Base-by-base conservation (phyloP, 2,888 invertebrate genomes). In the Tenthredo livida region DNA sequence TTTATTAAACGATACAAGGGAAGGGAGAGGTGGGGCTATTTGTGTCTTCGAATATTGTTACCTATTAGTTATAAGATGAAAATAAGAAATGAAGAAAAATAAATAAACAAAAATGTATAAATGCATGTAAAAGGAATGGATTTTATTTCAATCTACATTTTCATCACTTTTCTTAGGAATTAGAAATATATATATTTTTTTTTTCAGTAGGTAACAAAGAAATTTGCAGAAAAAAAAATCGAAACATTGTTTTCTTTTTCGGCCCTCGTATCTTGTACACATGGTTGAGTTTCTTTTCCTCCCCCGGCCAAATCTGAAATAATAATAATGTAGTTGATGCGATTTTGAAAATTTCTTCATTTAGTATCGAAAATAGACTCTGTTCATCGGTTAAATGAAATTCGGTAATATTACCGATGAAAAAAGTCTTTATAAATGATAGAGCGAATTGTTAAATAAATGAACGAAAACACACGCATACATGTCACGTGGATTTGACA, bases 401-500 rank as follows among this genome's bases (percentile, higher is more conserved):
- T 61, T n/a, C 1, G 7, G 25, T 9, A 25, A 25, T 61, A 61
- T 61, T 25, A 61, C 25, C 25, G 12, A 21, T 21, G 21, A 12
- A 4, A 61, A 12, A 25, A 61, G 12, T 61, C 25, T 12, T 21
- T 2, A 61, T 25, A 61, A 21, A 12, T 61, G 2, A 61, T 25
- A 61, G 12, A 61, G 12, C 10, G 21, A 10, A 54, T n/a, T n/a
- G 7, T 25, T 1, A 25, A 61, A 61, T 61, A 25, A 21, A 6
- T 25, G 9, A 37, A 70, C 12, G n/a, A 70, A 70, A 70, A 37
- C 37, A 29, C 29, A 70, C 43, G 47, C 25, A 75, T 12, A 40
- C 25, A 15, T 25, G 47, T 75, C 75, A 75, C 75, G 75, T 75
- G 75, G 40, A 75, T 40, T 75, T 75, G 75, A 75, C 75, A 75